Conservation (phyloP, 2,797 vertebrate genomes). For the Pachyuromys duprasi region DNA sequence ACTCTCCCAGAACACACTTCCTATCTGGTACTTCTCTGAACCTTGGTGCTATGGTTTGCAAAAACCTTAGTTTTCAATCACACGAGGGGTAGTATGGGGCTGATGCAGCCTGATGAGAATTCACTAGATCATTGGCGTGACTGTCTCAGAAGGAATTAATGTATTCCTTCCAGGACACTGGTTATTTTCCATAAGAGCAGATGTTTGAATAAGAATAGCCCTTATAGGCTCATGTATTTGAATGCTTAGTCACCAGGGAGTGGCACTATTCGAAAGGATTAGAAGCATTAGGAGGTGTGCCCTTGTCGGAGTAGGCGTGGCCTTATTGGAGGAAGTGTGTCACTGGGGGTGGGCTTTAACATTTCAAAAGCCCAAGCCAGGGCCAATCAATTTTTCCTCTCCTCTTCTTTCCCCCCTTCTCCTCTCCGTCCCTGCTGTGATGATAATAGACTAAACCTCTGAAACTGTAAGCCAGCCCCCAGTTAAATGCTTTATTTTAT, state of each 20-base stretch:
- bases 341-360: not conserved
- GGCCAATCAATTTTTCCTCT: not conserved
- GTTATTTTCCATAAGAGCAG: not conserved
- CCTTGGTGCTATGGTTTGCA: not conserved
- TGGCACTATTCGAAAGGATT: not conserved
- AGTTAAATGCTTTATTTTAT: not conserved
- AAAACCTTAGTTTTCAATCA: not conserved
- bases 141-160: not conserved
- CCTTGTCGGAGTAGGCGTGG: not conserved
- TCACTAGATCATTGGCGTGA: not conserved
- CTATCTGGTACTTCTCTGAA: not conserved
- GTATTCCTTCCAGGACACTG: not conserved
- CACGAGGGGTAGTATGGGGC: not conserved
- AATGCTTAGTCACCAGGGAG: not conserved
- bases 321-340: not conserved
- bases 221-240: not conserved
- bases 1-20: not conserved
- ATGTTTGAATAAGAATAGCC: not conserved
- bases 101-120: not conserved
- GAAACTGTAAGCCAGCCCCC: not conserved
- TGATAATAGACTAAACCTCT: not conserved
- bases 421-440: not conserved
- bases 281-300: not conserved
- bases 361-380: not conserved
- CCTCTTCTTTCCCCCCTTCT: fast-evolving